These are phyloP conservation scores for Tychaedon coryphoeus DNA, from an alignment of 2,113 vertebrate species.

Conservation along the genomic window DNA sequence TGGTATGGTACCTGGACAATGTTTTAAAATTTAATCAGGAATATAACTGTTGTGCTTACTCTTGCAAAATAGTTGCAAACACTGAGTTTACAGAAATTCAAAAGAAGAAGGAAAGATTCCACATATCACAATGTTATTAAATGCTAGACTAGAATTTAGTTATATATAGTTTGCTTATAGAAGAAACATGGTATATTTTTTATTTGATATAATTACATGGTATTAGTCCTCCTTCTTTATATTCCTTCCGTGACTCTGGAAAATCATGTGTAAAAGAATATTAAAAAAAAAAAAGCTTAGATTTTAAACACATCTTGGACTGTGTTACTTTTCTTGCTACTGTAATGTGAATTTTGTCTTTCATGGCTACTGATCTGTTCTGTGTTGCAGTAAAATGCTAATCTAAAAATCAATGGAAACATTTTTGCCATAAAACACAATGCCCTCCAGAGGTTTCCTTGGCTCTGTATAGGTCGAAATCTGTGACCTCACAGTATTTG, in stretches of 20 bases:
- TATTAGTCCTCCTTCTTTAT: background rate
- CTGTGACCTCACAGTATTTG: constrained; percentile 69
- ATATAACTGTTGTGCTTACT: background rate
- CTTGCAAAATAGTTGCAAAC: background rate
- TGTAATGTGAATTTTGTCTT: background rate
- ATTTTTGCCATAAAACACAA: constrained; percentile 52
- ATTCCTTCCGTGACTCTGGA: background rate
- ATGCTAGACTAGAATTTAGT: background rate
- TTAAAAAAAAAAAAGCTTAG: background rate
- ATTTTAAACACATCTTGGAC: background rate
- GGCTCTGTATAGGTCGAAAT: constrained; percentile 41
- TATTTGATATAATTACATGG: background rate
- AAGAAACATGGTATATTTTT: background rate
- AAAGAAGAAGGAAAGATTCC: background rate
- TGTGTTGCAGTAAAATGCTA: constrained; percentile 17
- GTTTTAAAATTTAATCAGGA: background rate
- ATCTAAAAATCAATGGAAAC: constrained; percentile 70
- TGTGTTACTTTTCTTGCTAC: background rate
- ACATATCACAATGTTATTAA: background rate
- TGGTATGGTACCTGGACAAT: background rate
- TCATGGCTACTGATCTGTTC: constrained; percentile 22
- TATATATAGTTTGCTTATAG: no score
- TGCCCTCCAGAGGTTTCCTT: constrained; percentile 43
- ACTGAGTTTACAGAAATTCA: background rate
- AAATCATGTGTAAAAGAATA: background rate